phyloP scores from a whole-genome alignment of 1,140 invertebrate genomes.

The Cephus cinctus region DNA sequence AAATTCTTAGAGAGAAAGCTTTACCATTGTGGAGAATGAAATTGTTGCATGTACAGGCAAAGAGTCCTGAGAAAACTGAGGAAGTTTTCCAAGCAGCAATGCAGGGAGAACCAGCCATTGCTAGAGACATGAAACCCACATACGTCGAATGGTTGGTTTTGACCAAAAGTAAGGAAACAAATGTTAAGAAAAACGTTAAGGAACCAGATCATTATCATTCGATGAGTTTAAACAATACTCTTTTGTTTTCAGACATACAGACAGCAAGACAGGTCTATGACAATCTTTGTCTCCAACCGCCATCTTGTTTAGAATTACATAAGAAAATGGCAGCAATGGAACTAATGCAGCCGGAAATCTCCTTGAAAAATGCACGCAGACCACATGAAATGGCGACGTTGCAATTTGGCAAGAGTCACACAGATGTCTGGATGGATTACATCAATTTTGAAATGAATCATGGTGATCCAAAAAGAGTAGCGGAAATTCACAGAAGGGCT shows the following conservation, averaged over 20 bases:
- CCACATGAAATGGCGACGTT: slow-evolving; percentile 51
- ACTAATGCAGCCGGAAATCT: slow-evolving; percentile 45
- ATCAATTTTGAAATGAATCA: slow-evolving; percentile 59
- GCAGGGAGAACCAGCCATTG: slow-evolving; percentile 37
- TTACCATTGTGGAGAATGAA: slow-evolving; percentile 54
- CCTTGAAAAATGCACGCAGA: slow-evolving; percentile 42
- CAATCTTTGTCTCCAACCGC: slow-evolving; percentile 41
- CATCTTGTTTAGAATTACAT: slow-evolving; percentile 54
- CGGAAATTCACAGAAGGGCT: slow-evolving; percentile 54
- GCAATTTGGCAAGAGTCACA: slow-evolving; percentile 56
- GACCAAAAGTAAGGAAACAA: slow-evolving; percentile 40
- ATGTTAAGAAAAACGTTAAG: neutral
- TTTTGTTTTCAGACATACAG: slow-evolving; percentile 44
- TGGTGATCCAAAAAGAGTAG: slow-evolving; percentile 50
- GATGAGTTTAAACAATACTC: neutral
- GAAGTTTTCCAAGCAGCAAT: slow-evolving; percentile 52
- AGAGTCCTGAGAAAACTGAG: slow-evolving; percentile 47
- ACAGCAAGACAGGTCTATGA: slow-evolving; percentile 51
- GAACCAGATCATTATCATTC: neutral
- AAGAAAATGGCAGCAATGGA: slow-evolving; percentile 58
- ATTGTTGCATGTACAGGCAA: slow-evolving; percentile 49
- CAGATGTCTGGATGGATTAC: slow-evolving; percentile 62
- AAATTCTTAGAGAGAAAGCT: slow-evolving; percentile 44
- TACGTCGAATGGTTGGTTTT: slow-evolving; percentile 56
- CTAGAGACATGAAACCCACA: slow-evolving; percentile 48